Evolutionary conservation across 2,797 vertebrate species (phyloP).

Genomic region (Hypotaenidia okinawae): DNA sequence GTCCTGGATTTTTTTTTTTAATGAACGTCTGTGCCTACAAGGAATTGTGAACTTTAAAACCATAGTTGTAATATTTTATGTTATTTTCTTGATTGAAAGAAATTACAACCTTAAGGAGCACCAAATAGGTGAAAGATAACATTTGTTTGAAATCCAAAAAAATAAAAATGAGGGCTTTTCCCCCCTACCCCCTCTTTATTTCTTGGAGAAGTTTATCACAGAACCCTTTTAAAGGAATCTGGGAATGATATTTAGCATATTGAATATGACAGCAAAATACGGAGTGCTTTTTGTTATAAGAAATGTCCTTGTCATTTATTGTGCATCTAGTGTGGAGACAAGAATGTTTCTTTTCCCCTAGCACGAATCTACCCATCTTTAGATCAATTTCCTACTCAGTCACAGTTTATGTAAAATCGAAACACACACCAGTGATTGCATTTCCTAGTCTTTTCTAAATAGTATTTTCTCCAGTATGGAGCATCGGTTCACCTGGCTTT

Average conservation of each 20-base stretch:
- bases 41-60: background rate
- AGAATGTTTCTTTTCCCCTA: background rate
- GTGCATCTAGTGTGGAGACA: background rate
- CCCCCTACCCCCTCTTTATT: fast-evolving
- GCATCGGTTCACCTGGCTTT: background rate
- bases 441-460: background rate
- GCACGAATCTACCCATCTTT: background rate
- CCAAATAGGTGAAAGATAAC: background rate
- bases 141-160: background rate
- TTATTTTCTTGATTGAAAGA: background rate
- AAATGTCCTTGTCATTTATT: background rate
- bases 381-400: background rate
- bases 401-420: background rate
- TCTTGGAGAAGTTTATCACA: background rate
- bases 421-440: background rate
- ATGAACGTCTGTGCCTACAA: background rate
- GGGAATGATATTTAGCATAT: background rate
- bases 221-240: background rate
- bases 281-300: background rate
- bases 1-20: background rate
- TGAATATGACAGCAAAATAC: background rate
- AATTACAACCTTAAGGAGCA: background rate
- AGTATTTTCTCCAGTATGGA: background rate
- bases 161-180: background rate
- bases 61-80: background rate